phyloP scores from a whole-genome alignment of 2,888 invertebrate species.

The Gastracanthus pulcherrimus region DNA sequence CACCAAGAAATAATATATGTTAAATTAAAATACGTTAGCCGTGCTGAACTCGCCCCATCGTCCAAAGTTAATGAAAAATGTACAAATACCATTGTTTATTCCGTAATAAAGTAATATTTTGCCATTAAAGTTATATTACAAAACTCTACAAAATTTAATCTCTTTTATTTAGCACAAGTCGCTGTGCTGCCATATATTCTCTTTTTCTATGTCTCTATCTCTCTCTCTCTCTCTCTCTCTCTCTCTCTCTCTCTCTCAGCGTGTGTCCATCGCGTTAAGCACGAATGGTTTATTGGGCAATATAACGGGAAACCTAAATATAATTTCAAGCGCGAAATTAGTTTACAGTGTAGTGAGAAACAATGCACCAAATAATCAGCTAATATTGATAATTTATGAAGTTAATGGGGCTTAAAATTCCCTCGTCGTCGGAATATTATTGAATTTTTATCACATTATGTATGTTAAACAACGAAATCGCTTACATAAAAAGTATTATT shows the following conservation, averaged over 20 bases:
- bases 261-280: not conserved
- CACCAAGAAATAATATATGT: too few species aligned
- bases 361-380: not conserved
- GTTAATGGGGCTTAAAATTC: not conserved
- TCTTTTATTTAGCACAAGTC: not conserved
- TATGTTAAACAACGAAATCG: not conserved
- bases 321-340: slow-evolving; percentile 2
- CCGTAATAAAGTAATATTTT: not conserved
- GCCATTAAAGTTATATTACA: not conserved
- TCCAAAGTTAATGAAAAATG: not conserved
- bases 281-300: not conserved
- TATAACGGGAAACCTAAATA: not conserved
- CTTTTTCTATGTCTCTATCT: not conserved
- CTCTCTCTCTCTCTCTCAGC: not conserved
- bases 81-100: not conserved
- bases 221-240: not conserved
- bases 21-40: too few species aligned
- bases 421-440: not conserved
- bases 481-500: not conserved
- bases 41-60: too few species aligned
- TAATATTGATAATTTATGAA: not conserved
- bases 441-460: not conserved
- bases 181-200: not conserved
- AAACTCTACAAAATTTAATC: not conserved
- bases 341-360: not conserved